Evolutionary conservation across 2,888 invertebrate genomes (phyloP).

Genomic region (Dione vanillae): DNA sequence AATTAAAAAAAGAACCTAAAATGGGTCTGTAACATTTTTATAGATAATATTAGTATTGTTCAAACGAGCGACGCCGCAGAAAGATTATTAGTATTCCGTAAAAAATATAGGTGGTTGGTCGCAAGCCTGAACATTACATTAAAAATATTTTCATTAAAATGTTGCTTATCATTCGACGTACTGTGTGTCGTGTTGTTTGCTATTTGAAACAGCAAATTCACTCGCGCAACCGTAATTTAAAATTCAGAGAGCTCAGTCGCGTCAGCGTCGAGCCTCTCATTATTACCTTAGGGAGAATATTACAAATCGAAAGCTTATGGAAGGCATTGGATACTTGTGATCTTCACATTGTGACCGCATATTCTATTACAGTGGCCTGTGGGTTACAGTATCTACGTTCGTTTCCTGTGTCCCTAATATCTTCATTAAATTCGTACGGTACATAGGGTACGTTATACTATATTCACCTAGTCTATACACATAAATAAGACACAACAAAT

Average conservation of each 20-base stretch:
- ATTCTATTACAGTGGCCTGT: neutral
- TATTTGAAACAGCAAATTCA: conserved; percentile 69
- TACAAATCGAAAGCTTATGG: conserved; percentile 33
- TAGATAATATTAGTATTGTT: too few species aligned
- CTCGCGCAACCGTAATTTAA: conserved; percentile 77
- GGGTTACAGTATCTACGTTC: neutral
- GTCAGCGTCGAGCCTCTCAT: conserved; percentile 63
- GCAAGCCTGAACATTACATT: conserved; percentile 8
- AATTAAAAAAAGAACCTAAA: too few species aligned
- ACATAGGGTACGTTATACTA: too few species aligned
- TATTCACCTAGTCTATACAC: too few species aligned
- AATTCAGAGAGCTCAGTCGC: conserved; percentile 73
- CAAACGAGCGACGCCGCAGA: too few species aligned
- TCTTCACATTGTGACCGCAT: conserved; percentile 16
- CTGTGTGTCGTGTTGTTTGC: conserved; percentile 58
- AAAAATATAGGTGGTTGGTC: neutral
- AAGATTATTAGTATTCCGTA: too few species aligned
- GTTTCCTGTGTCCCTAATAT: neutral
- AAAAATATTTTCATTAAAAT: conserved; percentile 38
- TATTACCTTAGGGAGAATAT: conserved; percentile 60
- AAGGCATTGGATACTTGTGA: conserved; percentile 31
- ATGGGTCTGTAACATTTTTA: too few species aligned
- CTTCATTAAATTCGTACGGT: neutral
- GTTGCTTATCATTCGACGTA: conserved; percentile 40
- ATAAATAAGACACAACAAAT: too few species aligned